phyloP scores from a whole-genome alignment of 2,888 invertebrate genomes.

The Tenodera sinensis region DNA sequence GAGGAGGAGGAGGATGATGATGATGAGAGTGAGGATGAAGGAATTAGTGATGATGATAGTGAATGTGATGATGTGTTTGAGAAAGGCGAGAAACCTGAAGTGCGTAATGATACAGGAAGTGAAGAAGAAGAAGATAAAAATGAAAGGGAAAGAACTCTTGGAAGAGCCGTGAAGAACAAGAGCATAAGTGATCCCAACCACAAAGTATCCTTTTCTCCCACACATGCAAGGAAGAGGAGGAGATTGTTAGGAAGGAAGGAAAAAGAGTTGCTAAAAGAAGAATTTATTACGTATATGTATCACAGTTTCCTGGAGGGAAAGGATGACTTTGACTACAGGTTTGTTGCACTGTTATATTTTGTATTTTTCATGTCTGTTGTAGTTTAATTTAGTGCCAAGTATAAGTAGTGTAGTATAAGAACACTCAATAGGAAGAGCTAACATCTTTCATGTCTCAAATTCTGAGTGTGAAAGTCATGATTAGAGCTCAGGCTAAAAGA shows the following conservation, averaged over 20 bases:
- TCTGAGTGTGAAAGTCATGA: no score
- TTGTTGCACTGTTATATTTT: neutral
- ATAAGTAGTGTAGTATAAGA: no score
- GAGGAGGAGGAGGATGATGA: constrained; percentile 4
- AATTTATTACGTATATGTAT: constrained; percentile 83
- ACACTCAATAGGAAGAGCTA: no score
- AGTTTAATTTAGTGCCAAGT: no score
- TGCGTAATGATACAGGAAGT: constrained; percentile 35
- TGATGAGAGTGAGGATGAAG: neutral
- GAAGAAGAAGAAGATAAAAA: constrained; percentile 35
- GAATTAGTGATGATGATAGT: constrained; percentile 45
- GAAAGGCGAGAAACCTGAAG: constrained; percentile 32
- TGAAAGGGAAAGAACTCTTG: constrained; percentile 49
- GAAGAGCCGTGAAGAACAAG: constrained; percentile 51
- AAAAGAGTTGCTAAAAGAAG: constrained; percentile 63
- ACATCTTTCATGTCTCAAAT: no score
- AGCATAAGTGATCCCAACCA: neutral
- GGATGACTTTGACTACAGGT: constrained; percentile 83
- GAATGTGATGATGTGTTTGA: constrained; percentile 41
- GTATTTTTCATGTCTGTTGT: no score
- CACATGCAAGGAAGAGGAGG: constrained; percentile 30
- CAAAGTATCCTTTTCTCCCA: neutral
- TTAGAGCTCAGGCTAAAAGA: no score
- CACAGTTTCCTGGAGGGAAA: constrained; percentile 77
- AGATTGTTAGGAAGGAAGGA: constrained; percentile 41